phyloP scores from a whole-genome alignment of 2,797 vertebrate genomes.

The Liasis olivaceus region DNA sequence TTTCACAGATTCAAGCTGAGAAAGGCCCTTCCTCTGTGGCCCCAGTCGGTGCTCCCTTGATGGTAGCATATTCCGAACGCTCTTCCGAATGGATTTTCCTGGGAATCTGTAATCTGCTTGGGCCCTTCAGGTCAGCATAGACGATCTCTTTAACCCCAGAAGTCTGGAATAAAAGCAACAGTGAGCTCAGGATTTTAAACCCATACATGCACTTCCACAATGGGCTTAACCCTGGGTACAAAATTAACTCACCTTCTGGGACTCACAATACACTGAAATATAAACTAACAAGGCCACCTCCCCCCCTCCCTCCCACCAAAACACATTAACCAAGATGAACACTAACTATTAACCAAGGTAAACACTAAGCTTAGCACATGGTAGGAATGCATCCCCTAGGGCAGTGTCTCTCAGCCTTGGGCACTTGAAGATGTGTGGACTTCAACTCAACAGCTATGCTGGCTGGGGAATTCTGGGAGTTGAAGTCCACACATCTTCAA shows the following conservation, averaged over 20 bases:
- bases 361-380: neutral
- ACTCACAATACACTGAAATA: neutral
- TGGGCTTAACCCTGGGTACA: too few species aligned
- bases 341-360: neutral
- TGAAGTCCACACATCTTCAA: too few species aligned
- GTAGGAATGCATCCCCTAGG: neutral
- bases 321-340: neutral
- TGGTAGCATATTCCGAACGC: constrained; percentile 31
- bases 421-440: neutral
- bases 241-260: neutral
- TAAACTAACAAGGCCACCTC: neutral
- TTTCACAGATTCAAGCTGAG: neutral
- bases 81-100: neutral
- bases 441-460: too few species aligned
- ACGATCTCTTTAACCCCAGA: constrained; percentile 24
- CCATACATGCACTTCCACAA: neutral
- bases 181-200: neutral
- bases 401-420: neutral
- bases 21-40: neutral
- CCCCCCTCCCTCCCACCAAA: neutral
- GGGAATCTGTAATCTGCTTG: rapidly evolving
- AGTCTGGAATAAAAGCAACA: constrained; percentile 8
- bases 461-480: too few species aligned
- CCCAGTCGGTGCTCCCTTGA: neutral
- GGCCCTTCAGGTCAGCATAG: constrained; percentile 48